A percentile compares a stretch with the other conserved stretches of the same genome.
These are phyloP conservation scores for Danio aesculapii DNA, from an alignment of 2,797 vertebrate genomes.

Conservation along the genomic window DNA sequence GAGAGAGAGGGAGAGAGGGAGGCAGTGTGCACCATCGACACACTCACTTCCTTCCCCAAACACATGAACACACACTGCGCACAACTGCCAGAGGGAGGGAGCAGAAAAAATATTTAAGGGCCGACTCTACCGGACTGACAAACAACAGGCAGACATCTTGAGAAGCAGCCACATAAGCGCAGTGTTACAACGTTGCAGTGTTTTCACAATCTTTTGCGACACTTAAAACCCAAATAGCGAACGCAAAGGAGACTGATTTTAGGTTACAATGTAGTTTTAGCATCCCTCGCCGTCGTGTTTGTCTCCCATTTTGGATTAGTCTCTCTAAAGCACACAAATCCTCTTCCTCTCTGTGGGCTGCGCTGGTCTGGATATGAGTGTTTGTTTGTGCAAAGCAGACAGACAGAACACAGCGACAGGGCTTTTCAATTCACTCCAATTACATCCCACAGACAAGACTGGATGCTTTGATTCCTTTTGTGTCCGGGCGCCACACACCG, in stretches of 20 bases:
- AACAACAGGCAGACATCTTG: conserved; percentile 46
- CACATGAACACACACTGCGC: conserved; percentile 38
- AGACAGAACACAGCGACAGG: conserved; percentile 28
- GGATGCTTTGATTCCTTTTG: conserved; percentile 9
- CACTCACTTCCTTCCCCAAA: conserved; percentile 44
- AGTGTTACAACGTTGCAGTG: background rate
- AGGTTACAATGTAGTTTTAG: background rate
- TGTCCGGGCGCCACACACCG: background rate
- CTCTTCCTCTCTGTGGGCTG: background rate
- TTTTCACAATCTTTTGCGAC: background rate
- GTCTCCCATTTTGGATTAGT: conserved; percentile 12
- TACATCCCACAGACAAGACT: conserved; percentile 21
- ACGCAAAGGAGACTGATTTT: conserved; percentile 8
- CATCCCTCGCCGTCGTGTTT: background rate
- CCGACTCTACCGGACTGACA: conserved; percentile 36
- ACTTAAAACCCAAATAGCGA: background rate
- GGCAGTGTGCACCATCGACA: conserved; percentile 29
- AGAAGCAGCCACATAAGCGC: conserved; percentile 1
- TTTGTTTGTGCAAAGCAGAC: conserved; percentile 26
- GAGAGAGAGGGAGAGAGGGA: conserved; percentile 1
- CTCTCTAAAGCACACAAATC: conserved; percentile 26
- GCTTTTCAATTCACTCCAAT: conserved; percentile 33
- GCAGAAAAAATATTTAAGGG: conserved; percentile 35
- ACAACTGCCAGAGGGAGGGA: conserved; percentile 44
- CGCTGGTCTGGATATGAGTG: conserved; percentile 16